Percentiles rank a stretch among this genome's conserved stretches.
These are phyloP conservation scores for mouse (Mus musculus) DNA, from an alignment of 2,113 vertebrate species.

Conservation along the genomic window DNA sequence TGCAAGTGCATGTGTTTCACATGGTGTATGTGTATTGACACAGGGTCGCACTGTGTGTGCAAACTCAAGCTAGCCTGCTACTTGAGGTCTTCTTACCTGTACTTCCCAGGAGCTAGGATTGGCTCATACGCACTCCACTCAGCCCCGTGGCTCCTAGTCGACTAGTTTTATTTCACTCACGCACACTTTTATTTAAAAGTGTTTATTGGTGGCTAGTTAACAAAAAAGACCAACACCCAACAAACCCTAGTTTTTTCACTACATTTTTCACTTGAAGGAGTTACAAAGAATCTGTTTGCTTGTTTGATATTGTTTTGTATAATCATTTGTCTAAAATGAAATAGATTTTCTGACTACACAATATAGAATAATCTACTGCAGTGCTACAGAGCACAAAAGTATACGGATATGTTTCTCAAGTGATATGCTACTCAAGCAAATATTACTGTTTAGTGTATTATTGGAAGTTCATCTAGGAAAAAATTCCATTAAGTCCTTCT, in stretches of 20 bases:
- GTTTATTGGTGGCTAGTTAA: constrained; percentile 18
- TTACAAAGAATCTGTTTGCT: constrained; percentile 43
- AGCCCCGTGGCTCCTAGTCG: neutral
- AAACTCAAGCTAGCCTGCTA: neutral
- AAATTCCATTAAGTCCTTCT: constrained; percentile 24
- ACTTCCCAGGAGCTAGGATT: neutral
- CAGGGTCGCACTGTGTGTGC: neutral
- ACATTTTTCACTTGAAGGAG: constrained; percentile 18
- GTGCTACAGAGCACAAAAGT: neutral
- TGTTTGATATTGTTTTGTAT: constrained; percentile 32
- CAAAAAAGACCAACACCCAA: neutral
- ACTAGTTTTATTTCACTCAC: constrained; percentile 19
- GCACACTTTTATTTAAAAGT: constrained; percentile 1
- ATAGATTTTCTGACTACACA: neutral
- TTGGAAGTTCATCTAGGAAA: constrained; percentile 40
- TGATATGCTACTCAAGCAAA: constrained; percentile 33
- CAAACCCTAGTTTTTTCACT: constrained; percentile 4
- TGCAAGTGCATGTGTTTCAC: neutral
- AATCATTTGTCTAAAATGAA: constrained; percentile 36
- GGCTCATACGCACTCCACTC: too few relatives aligned
- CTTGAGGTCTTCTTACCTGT: neutral
- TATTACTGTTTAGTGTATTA: constrained; percentile 31
- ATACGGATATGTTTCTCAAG: neutral
- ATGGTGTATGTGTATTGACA: neutral
- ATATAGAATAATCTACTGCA: constrained; percentile 4